Base-by-base conservation (phyloP, 1,140 invertebrate genomes). In the Drosophila kohkoa region DNA sequence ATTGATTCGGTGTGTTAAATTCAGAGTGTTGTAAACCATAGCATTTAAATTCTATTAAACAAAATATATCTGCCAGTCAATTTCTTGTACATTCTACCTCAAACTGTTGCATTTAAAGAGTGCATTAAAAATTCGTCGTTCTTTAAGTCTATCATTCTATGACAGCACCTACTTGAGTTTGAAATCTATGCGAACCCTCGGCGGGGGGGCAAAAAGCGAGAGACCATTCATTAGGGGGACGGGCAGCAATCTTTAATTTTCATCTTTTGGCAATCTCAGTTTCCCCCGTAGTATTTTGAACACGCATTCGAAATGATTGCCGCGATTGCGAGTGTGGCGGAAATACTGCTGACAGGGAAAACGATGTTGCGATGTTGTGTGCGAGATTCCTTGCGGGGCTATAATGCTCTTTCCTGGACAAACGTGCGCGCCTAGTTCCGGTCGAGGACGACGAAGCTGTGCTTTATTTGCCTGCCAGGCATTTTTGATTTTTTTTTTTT, bases 181-280 rank as follows among this genome's bases (percentile, higher is more conserved):
- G 6, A 32, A 52, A 32, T 32, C n/a, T 10, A 15, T 32, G 51
- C n/a, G 41, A 25, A 66, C 5, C 41, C 62, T 51, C 13, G 4
- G 52, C 4, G 10, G 32, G 66, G 11, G 1, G 15, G n/a, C 20
- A 25, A 38, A 13, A 55, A 43, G 49, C 16, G 25, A 28, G 16
- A 43, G 38, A 5, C 20, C 43, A 64, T 63, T 16, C 16, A 82
- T 67, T 81, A 75, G 20, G 28, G 41, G n/a, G 11, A 52, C 55
- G 41, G 8, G 11, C 52, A 3, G 20, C 60, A 87, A 87, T 87
- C 76, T 87, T 82, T 82, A 87, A 87, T 79, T 87, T 87, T 63
- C 72, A 87, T 87, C 79, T 87, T 86, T 81, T 72, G 51, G 16
- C 82, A 87, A 87, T 88, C 83, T 87, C 79, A 55, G 77, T 77